Percentiles rank a stretch among this genome's conserved stretches.
Conservation (phyloP, 2,113 vertebrate species). For the Podilymbus podiceps region DNA sequence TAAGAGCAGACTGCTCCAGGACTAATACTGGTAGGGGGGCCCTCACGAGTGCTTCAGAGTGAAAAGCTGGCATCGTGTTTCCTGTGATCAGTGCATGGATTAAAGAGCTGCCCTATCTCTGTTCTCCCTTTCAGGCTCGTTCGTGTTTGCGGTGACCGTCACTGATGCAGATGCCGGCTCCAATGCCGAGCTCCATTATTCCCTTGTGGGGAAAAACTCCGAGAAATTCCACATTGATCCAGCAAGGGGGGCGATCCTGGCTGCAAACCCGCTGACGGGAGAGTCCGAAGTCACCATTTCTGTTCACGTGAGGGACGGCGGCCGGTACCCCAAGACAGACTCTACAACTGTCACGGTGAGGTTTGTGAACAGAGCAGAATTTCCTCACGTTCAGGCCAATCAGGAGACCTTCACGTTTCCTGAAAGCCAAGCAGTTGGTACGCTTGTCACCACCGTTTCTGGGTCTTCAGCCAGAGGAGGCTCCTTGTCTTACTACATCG, state of each 20-base stretch:
- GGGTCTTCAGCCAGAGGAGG: conserved; percentile 88
- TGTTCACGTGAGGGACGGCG: conserved; percentile 88
- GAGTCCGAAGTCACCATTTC: conserved; percentile 90
- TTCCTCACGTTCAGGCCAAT: conserved; percentile 84
- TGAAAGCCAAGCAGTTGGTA: conserved; percentile 87
- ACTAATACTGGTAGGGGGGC: too few relatives aligned
- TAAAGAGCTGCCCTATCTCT: background rate
- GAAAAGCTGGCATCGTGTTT: background rate
- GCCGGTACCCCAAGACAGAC: conserved; percentile 84
- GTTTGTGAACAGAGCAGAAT: conserved; percentile 88
- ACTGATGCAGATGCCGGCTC: conserved; percentile 89
- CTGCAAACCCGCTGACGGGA: conserved; percentile 78
- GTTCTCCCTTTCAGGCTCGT: conserved; percentile 78
- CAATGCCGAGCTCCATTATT: conserved; percentile 91
- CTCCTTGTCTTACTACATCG: conserved; percentile 89
- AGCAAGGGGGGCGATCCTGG: conserved; percentile 86
- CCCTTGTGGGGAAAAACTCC: conserved; percentile 86
- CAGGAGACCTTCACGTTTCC: conserved; percentile 87
- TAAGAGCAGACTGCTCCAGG: background rate
- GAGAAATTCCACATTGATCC: conserved; percentile 95
- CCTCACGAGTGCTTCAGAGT: background rate
- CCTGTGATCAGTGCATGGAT: background rate
- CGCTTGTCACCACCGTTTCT: conserved; percentile 81
- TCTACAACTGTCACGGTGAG: conserved; percentile 93
- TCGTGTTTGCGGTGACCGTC: conserved; percentile 96